These are phyloP conservation scores for Rachycentron canadum DNA, from an alignment of 2,797 vertebrate species.

Conservation along the genomic window DNA sequence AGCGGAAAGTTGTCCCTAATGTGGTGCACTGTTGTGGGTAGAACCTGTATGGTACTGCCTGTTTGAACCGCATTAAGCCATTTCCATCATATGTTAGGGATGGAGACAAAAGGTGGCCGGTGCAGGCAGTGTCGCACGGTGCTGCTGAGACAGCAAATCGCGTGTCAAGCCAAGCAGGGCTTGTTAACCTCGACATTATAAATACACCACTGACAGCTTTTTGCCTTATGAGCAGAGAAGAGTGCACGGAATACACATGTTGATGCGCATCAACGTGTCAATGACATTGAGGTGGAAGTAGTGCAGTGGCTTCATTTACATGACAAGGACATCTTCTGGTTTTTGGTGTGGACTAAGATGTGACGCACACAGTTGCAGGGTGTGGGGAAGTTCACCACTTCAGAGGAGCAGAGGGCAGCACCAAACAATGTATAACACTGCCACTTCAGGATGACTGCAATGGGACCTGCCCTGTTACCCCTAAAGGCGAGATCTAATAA, in stretches of 20 bases:
- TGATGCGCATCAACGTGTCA: conserved; percentile 56
- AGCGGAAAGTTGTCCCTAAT: conserved; percentile 54
- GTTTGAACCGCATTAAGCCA: conserved; percentile 48
- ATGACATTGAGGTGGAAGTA: conserved; percentile 48
- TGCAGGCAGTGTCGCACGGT: conserved; percentile 45
- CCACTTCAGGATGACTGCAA: not conserved
- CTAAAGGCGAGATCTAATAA: not conserved
- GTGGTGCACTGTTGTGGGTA: conserved; percentile 21
- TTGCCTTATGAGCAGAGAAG: conserved; percentile 40
- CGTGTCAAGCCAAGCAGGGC: conserved; percentile 57
- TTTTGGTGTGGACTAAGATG: conserved; percentile 18
- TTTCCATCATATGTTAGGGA: conserved; percentile 44
- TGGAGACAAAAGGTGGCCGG: conserved; percentile 67
- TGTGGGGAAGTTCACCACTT: conserved; percentile 51
- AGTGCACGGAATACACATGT: conserved; percentile 11
- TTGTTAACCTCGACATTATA: conserved; percentile 75
- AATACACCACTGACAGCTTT: conserved; percentile 66
- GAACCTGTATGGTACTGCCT: conserved; percentile 14
- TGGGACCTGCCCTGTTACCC: not conserved
- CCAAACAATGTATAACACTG: conserved; percentile 40
- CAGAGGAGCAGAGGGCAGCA: conserved; percentile 21
- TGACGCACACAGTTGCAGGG: conserved; percentile 53
- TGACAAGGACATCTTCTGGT: conserved; percentile 17
- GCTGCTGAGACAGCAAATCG: conserved; percentile 69
- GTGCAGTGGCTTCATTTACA: conserved; percentile 40